Evolutionary conservation across 1,140 invertebrate genomes (phyloP), one percentile per base, ranked within the genome.

Genomic region (Eueides isabella): DNA sequence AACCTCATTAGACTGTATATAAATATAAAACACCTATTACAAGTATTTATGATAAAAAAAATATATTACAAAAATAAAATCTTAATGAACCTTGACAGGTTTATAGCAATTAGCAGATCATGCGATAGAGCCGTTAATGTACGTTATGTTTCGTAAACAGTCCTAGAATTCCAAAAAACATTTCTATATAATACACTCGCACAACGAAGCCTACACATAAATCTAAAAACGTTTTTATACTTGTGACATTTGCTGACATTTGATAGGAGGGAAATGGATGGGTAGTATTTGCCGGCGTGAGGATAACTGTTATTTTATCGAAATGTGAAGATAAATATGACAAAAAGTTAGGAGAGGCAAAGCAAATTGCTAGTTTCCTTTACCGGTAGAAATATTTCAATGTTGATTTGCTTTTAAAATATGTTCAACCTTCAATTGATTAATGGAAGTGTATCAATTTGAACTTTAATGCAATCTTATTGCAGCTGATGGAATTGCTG

Each of bases 381-480:
- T 28, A 38, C 26, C 26, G 16, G 23, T n/a, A 14, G 33, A 28
- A 67, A 67, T 48, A 48, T 44, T 67, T 29, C 3, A 31, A 67
- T 16, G 31, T 48, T n/a, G 14, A 35, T 69, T 66, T 26, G 0
- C 29, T 41, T 23, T 72, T 67, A 29, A 61, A 66, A 55, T 30
- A 16, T 31, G 23, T 67, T 62, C 19, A 65, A 30, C 48, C 16
- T 66, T 44, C 38, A 65, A 62, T 67, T 72, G 71, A 31, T 62
- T 61, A 29, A 69, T 69, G 71, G 48, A 72, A 72, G 63, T 35
- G 65, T 72, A 68, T 74, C 72, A 74, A 74, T 68, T 68, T 74
- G 66, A 41, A 68, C 14, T 74, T 68, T 68, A 74, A 74, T 74
- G 72, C 55, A 68, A 74, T 74, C 61, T 75, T 75, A 75, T 70